Evolutionary conservation across 1,140 invertebrate genomes (phyloP).

Genomic region (Ceratitis capitata): DNA sequence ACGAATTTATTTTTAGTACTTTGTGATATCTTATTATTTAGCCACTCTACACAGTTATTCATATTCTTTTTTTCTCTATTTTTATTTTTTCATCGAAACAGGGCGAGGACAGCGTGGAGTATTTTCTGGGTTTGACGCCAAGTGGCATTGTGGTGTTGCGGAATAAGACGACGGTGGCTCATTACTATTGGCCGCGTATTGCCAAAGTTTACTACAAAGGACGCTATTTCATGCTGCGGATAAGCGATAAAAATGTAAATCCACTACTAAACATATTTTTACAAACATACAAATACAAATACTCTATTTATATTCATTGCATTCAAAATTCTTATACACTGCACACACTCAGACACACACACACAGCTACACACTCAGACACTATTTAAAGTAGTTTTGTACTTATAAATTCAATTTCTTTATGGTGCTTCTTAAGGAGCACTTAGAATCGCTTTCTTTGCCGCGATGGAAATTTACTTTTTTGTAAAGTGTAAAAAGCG

Average conservation of each 20-base stretch:
- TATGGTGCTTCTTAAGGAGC: not conserved
- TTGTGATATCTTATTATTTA: conserved; percentile 21
- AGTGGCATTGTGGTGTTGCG: conserved; percentile 96
- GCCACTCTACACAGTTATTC: too few species aligned
- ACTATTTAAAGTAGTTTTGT: not conserved
- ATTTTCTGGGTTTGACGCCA: conserved; percentile 96
- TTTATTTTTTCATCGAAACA: conserved; percentile 66
- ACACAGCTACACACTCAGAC: not conserved
- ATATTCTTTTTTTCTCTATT: conserved; percentile 37
- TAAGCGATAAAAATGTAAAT: conserved; percentile 95
- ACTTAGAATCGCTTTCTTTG: not conserved
- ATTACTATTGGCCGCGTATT: conserved; percentile 99
- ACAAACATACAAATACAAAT: not conserved
- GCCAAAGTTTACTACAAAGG: conserved; percentile 96
- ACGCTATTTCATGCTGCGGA: conserved; percentile 94
- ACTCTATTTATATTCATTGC: not conserved
- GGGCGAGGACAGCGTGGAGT: conserved; percentile 97
- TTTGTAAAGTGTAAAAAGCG: not conserved
- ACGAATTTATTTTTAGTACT: not conserved
- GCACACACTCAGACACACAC: not conserved
- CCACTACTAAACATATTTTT: not conserved
- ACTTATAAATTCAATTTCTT: conserved; percentile 35
- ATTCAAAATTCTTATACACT: not conserved
- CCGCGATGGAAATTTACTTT: not conserved
- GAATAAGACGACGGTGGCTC: conserved; percentile 96